phyloP scores from a whole-genome alignment of 2,797 vertebrate genomes.

The Spinus olivaceus region DNA sequence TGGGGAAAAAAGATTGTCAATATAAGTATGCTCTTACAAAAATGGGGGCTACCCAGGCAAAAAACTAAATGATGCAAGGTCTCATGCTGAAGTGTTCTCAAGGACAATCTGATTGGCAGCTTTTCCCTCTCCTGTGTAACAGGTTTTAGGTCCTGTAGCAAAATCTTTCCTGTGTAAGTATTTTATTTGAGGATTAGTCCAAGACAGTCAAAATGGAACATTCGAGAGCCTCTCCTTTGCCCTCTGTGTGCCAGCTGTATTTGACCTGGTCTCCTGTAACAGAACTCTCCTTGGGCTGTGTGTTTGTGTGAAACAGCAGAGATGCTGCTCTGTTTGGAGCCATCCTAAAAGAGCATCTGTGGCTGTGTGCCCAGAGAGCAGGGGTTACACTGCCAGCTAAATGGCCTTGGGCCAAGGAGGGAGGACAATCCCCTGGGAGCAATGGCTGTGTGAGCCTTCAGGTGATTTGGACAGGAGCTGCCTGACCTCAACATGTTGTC shows the following conservation, averaged over 20 bases:
- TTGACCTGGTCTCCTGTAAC: background rate
- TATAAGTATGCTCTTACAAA: background rate
- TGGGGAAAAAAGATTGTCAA: background rate
- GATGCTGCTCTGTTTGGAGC: background rate
- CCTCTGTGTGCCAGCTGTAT: background rate
- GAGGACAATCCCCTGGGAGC: background rate
- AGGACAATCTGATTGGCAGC: background rate
- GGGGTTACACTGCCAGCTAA: background rate
- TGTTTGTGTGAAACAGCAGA: background rate
- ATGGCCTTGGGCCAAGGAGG: background rate
- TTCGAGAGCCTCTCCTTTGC: background rate
- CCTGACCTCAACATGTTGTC: rapidly evolving
- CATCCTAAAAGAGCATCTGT: background rate
- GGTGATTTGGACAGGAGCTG: background rate
- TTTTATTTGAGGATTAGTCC: background rate
- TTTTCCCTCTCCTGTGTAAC: background rate
- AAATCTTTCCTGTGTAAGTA: background rate
- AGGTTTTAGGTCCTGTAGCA: background rate
- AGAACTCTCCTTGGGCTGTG: background rate
- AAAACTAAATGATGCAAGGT: background rate
- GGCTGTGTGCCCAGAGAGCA: background rate
- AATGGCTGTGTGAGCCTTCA: background rate
- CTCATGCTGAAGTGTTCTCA: background rate
- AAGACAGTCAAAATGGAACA: background rate
- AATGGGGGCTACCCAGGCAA: background rate